phyloP scores from a whole-genome alignment of 1,140 invertebrate species.

The Tribolium madens region DNA sequence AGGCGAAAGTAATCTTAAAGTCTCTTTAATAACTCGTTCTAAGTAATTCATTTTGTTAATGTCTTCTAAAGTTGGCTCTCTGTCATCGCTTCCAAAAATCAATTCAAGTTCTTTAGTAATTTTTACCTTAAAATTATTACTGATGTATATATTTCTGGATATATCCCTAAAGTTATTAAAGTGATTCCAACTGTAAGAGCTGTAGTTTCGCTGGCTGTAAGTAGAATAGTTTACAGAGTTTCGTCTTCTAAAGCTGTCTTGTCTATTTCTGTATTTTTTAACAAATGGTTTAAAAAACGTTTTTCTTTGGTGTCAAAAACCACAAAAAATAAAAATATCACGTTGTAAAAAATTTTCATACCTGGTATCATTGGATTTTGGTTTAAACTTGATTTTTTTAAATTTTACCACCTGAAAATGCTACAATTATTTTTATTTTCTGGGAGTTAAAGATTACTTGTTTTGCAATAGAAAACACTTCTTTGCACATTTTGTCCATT shows the following conservation, averaged over 20 bases:
- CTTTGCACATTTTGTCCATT: too few species aligned
- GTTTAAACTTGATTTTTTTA: too few species aligned
- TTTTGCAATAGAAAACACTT: too few species aligned
- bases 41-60: constrained; percentile 14
- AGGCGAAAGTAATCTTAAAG: background rate
- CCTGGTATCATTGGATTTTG: too few species aligned
- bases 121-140: background rate
- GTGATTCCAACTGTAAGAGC: background rate
- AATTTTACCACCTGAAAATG: too few species aligned
- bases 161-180: background rate
- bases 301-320: background rate
- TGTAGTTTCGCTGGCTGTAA: background rate
- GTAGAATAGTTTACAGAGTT: background rate
- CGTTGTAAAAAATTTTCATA: too few species aligned
- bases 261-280: background rate
- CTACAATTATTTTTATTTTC: too few species aligned
- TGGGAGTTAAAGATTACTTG: too few species aligned
- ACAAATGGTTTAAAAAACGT: background rate
- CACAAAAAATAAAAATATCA: too few species aligned
- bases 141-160: background rate
- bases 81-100: background rate
- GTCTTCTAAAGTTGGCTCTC: constrained; percentile 4
- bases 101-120: background rate
- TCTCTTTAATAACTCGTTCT: constrained; percentile 25
- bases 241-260: background rate